Evolutionary conservation across 2,113 vertebrate genomes (phyloP), one percentile per base, ranked within the genome.

Genomic region (Myrmecobius fasciatus): DNA sequence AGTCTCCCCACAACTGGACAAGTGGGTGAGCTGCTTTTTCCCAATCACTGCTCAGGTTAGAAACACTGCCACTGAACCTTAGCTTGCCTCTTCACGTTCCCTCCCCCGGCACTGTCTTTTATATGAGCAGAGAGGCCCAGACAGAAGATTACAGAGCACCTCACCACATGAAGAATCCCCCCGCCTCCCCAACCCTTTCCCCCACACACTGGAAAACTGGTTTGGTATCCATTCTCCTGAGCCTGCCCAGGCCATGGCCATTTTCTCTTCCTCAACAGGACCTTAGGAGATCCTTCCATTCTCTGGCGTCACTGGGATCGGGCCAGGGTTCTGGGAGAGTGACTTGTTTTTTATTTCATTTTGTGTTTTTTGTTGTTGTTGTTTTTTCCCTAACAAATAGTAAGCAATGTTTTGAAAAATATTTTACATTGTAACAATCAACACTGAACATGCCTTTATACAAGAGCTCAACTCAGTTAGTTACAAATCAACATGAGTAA

Each of bases 391-490:
- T 98, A 98, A 98, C 98, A 98, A 98, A 98, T 98, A 98, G 97
- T 98, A 98, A 98, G 98, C 98, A 98, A 98, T 97, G 98, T 98
- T 98, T 98, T 98, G 98, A 98, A 98, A 98, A 98, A 98, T 99
- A 98, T 98, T 98, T 98, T 98, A 99, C 98, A 98, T 98, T 75
- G 96, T 98, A 98, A 99, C 98, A 97, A 97, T 98, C 98, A 98
- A 99, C 99, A 99, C 97, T 98, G 97, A 99, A 98, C 99, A 99
- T 99, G 99, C 99, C 99, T 99, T 99, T 99, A 98, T 99, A 99
- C 99, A 99, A 98, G 98, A 98, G 98, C 98, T 98, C 96, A 95
- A 99, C 98, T 98, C 60, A 94, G 98, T 75, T n/a, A 75, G 60
- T 83, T 98, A 99, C 98, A 99, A 99, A 99, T 99, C 98, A 99